Conservation (phyloP, 1,140 invertebrate genomes). For the Drosophila pectinifera region DNA sequence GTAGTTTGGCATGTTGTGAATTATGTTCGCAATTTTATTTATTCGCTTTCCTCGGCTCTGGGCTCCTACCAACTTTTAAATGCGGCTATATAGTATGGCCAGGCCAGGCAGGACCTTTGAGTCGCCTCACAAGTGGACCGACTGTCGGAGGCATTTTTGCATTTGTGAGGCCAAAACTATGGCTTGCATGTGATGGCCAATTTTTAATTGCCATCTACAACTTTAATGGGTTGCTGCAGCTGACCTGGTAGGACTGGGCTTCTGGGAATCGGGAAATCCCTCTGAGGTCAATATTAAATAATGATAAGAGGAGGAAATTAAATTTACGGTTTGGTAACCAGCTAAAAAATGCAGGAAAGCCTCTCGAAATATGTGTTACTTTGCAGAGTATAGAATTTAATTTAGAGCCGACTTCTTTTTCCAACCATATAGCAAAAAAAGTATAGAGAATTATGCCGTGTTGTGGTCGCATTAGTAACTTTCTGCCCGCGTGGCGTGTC, state of each 20-base stretch:
- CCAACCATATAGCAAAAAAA: not conserved
- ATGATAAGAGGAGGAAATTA: constrained; percentile 5
- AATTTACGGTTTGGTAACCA: constrained; percentile 2
- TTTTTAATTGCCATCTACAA: constrained; percentile 65
- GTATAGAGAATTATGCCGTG: constrained; percentile 47
- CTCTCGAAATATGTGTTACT: too few species aligned
- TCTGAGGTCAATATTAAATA: not conserved
- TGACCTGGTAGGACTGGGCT: not conserved
- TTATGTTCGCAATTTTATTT: constrained; percentile 76
- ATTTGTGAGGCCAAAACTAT: constrained; percentile 51
- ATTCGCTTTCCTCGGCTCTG: constrained; percentile 27
- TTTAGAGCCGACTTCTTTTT: constrained; percentile 15
- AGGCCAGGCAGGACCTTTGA: constrained; percentile 44
- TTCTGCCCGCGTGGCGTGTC: constrained; percentile 51
- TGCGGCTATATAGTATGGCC: constrained; percentile 37
- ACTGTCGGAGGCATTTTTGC: constrained; percentile 39
- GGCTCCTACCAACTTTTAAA: constrained; percentile 47
- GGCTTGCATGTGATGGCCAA: constrained; percentile 44
- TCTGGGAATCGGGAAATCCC: not conserved
- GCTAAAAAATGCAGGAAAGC: too few species aligned
- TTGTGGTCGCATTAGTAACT: constrained; percentile 50
- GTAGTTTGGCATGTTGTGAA: constrained; percentile 81
- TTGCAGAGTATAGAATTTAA: not conserved
- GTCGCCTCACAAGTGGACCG: constrained; percentile 15
- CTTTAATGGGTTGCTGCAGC: constrained; percentile 4